phyloP scores from a whole-genome alignment of 1,140 invertebrate species.

The Drosophila malerkotliana region DNA sequence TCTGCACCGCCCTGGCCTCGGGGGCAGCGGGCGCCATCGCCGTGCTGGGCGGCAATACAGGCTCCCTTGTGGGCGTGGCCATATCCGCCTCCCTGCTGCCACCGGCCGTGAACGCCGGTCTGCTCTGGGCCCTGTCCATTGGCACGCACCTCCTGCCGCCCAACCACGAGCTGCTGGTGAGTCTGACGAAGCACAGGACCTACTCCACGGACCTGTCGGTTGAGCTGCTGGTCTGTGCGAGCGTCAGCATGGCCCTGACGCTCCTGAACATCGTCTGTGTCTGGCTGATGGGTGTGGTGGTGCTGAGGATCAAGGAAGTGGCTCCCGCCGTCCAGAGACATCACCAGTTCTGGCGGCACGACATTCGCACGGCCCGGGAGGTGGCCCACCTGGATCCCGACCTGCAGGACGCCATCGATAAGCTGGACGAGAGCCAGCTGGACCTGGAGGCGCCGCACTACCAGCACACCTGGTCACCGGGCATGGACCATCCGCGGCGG shows the following conservation, averaged over 20 bases:
- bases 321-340: constrained; percentile 84
- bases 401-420: constrained; percentile 63
- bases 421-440: constrained; percentile 32
- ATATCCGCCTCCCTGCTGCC: constrained; percentile 91
- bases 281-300: constrained; percentile 87
- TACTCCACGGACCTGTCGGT: constrained; percentile 85
- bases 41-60: constrained; percentile 88
- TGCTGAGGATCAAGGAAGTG: constrained; percentile 91
- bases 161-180: constrained; percentile 59
- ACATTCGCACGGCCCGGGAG: constrained; percentile 86
- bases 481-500: background rate
- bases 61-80: constrained; percentile 91
- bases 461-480: constrained; percentile 53
- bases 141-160: constrained; percentile 82
- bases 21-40: constrained; percentile 90
- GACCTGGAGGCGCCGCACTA: constrained; percentile 34
- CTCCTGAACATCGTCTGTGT: constrained; percentile 90
- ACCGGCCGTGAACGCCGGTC: constrained; percentile 90
- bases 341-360: constrained; percentile 87
- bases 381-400: constrained; percentile 55
- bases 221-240: constrained; percentile 87
- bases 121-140: constrained; percentile 87
- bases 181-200: constrained; percentile 65
- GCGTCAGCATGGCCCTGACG: constrained; percentile 88
- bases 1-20: constrained; percentile 88